Evolutionary conservation across 2,113 vertebrate species (phyloP), one percentile per base, ranked within the genome.

Genomic region (Alligator sinensis): DNA sequence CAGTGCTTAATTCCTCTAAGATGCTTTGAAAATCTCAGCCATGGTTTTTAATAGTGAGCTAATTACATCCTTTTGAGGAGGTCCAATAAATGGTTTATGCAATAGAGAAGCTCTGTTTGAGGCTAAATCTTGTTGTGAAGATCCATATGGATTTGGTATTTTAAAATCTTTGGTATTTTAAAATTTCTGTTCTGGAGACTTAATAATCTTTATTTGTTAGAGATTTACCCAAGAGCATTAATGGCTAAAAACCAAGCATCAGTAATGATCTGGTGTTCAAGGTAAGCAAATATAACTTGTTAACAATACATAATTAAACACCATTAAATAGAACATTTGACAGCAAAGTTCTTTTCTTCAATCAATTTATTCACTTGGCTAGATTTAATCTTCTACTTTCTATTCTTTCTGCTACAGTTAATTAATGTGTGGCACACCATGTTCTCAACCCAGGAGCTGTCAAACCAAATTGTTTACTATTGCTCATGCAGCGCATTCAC

Each of bases 251-350:
- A 81, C 38, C 83, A 91, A 91, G 68, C 12, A 68, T 68, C 55
- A 70, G 63, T 86, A 87, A 87, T 91, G 84, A 82, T 61, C 80
- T 59, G 57, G 58, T 86, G 72, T 87, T 70, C 80, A 58, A 87
- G 28, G 62, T 80, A 78, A 87, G 74, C 74, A 91, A 86, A 87
- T 59, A 78, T 78, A 82, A 77, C 80, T 87, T 87, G 74, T 78
- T 91, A 87, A 86, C 83, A 77, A 91, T 82, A 91, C 62, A 82
- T 82, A 77, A 91, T 90, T 90, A 90, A 90, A 84, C 64, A 78
- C 70, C 76, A 91, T 91, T 77, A 91, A 86, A 66, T 78, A 80
- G 77, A 86, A 28, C 72, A 78, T 87, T 82, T 87, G 80, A 83
- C 74, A 82, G 84, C 62, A 91, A 70, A 82, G 75, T 72, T 70